phyloP scores from a whole-genome alignment of 2,888 invertebrate genomes.

The Limenitis camilla region DNA sequence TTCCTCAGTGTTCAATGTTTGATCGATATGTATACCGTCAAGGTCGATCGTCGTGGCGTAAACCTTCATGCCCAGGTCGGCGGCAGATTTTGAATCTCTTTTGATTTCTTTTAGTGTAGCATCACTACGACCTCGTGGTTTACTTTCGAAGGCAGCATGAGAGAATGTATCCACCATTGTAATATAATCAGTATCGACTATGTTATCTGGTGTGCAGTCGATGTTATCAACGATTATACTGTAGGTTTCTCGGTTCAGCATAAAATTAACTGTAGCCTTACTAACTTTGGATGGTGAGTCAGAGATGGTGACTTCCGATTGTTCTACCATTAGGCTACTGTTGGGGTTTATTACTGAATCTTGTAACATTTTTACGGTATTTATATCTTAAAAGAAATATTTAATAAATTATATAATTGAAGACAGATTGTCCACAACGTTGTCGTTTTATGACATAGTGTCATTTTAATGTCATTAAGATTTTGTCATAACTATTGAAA shows the following conservation, averaged over 20 bases:
- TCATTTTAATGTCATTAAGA: neutral
- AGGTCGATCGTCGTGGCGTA: slow-evolving; percentile 66
- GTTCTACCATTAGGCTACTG: slow-evolving; percentile 8
- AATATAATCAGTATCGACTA: slow-evolving; percentile 41
- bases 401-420: too few relatives aligned
- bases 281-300: slow-evolving; percentile 31
- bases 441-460: too few relatives aligned
- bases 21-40: slow-evolving; percentile 70
- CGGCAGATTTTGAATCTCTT: slow-evolving; percentile 33
- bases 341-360: too few relatives aligned
- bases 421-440: too few relatives aligned
- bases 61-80: slow-evolving; percentile 51
- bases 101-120: slow-evolving; percentile 32
- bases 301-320: slow-evolving; percentile 24
- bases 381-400: too few relatives aligned
- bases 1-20: slow-evolving; percentile 60
- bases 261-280: slow-evolving; percentile 36
- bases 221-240: slow-evolving; percentile 37
- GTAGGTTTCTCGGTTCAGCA: slow-evolving; percentile 45
- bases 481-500: neutral
- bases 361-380: too few relatives aligned
- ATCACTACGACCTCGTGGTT: slow-evolving; percentile 40
- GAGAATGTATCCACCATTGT: slow-evolving; percentile 47
- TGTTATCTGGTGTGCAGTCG: slow-evolving; percentile 54
- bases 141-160: slow-evolving; percentile 56